Percentiles rank a stretch among this genome's conserved stretches.
These are phyloP conservation scores for Osmoderma eremita DNA, from an alignment of 2,888 invertebrate species.

Conservation along the genomic window DNA sequence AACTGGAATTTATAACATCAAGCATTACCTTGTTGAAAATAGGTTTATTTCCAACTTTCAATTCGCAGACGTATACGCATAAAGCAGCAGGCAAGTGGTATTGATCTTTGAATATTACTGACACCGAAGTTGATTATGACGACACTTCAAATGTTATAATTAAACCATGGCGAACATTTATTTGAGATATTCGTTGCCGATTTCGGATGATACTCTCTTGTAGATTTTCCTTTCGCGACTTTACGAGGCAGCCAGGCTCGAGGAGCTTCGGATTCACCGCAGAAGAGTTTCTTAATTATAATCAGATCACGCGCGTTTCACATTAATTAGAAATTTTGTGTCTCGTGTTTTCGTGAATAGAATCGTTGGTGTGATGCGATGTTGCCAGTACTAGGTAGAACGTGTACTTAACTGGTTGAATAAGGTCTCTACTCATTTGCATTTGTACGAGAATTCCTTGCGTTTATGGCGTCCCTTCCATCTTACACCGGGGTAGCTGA, in stretches of 20 bases:
- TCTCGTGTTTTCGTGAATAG: conserved; percentile 29
- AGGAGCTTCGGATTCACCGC: conserved; percentile 2
- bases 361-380: conserved; percentile 27
- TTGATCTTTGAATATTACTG: too few relatives aligned
- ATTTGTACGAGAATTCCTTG: conserved; percentile 47
- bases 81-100: too few relatives aligned
- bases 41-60: too few relatives aligned
- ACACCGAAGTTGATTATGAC: background rate
- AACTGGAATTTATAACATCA: too few relatives aligned
- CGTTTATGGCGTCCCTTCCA: conserved; percentile 50
- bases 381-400: background rate
- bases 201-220: background rate
- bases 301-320: conserved; percentile 54
- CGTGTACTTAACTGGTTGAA: conserved; percentile 21
- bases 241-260: background rate
- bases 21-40: too few relatives aligned
- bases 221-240: conserved; percentile 17
- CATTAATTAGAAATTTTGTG: conserved; percentile 50
- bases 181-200: conserved; percentile 3
- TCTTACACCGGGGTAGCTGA: conserved; percentile 47
- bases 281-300: conserved; percentile 50
- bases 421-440: conserved; percentile 46
- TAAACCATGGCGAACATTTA: background rate
- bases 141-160: conserved; percentile 1
- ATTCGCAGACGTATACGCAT: too few relatives aligned